Percentiles rank a stretch among this genome's conserved stretches.
Evolutionary conservation across 1,140 invertebrate species (phyloP).

Genomic region (Pseudomyrmex concolor): DNA sequence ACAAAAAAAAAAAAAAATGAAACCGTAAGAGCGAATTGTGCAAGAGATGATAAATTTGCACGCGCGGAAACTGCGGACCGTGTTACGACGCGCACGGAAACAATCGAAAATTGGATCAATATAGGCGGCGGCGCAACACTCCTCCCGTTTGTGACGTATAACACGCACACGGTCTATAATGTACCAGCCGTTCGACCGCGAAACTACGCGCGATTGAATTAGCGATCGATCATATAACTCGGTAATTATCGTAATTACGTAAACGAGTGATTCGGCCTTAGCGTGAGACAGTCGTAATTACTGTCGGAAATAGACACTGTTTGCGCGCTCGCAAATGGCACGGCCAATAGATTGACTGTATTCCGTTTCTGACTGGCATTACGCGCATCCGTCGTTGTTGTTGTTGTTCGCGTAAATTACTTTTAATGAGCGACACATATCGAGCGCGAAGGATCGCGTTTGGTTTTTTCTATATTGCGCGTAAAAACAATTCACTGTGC

Average conservation of each 20-base stretch:
- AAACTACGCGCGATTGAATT: slow-evolving; percentile 69
- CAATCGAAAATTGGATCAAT: too few species aligned
- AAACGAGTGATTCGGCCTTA: slow-evolving; percentile 2
- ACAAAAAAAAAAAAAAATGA: too few species aligned
- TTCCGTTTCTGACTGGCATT: background rate
- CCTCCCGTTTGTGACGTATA: too few species aligned
- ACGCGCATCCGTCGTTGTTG: background rate
- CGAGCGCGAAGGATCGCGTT: too few species aligned
- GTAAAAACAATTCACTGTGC: background rate
- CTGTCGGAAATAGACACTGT: slow-evolving; percentile 6
- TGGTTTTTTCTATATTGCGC: background rate
- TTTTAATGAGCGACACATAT: background rate
- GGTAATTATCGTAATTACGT: slow-evolving; percentile 58
- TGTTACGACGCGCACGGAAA: too few species aligned
- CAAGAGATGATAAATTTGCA: too few species aligned
- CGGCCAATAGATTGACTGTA: background rate
- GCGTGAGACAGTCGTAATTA: background rate
- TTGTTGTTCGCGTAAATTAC: background rate
- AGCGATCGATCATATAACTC: slow-evolving; percentile 64
- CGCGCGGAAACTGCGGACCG: too few species aligned
- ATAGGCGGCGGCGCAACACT: too few species aligned
- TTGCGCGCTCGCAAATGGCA: background rate
- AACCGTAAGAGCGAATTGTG: too few species aligned
- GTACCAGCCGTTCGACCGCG: slow-evolving; percentile 45
- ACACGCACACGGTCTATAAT: too few species aligned